These are phyloP conservation scores for Neogobius melanostomus DNA, from an alignment of 2,113 vertebrate species.

Conservation along the genomic window DNA sequence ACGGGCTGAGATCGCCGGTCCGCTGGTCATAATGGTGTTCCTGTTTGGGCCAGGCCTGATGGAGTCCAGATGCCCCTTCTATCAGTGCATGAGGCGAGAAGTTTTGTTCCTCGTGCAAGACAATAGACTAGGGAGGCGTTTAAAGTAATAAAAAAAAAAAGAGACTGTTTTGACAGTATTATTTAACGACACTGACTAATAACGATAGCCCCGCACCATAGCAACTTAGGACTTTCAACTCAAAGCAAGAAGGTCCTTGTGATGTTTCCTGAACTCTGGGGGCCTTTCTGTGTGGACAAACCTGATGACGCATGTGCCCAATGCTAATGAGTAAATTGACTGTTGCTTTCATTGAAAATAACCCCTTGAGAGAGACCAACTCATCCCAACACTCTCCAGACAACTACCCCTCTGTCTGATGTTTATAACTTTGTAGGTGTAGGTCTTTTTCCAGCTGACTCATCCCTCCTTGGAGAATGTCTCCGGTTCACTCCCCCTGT, in stretches of 20 bases:
- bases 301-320: neutral
- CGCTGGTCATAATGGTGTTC: conserved; percentile 28
- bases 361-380: neutral
- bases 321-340: neutral
- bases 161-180: too few relatives aligned
- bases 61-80: conserved; percentile 50
- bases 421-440: conserved; percentile 4
- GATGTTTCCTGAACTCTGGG: neutral
- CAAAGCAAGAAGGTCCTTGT: neutral
- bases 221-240: too few relatives aligned
- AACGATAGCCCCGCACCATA: too few relatives aligned
- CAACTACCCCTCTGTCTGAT: neutral
- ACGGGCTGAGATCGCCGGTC: conserved; percentile 36
- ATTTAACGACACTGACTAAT: too few relatives aligned
- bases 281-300: too few relatives aligned
- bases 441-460: conserved; percentile 19
- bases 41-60: conserved; percentile 37
- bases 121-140: too few relatives aligned
- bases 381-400: neutral
- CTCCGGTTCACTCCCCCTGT: conserved; percentile 28
- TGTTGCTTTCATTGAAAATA: neutral
- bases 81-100: neutral
- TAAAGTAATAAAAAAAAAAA: too few relatives aligned
- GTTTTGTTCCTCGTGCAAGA: neutral
- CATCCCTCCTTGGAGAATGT: conserved; percentile 23